Percentiles rank a stretch among this genome's conserved stretches.
Evolutionary conservation across 2,797 vertebrate species (phyloP).

Genomic region (Chloroceryle inda): DNA sequence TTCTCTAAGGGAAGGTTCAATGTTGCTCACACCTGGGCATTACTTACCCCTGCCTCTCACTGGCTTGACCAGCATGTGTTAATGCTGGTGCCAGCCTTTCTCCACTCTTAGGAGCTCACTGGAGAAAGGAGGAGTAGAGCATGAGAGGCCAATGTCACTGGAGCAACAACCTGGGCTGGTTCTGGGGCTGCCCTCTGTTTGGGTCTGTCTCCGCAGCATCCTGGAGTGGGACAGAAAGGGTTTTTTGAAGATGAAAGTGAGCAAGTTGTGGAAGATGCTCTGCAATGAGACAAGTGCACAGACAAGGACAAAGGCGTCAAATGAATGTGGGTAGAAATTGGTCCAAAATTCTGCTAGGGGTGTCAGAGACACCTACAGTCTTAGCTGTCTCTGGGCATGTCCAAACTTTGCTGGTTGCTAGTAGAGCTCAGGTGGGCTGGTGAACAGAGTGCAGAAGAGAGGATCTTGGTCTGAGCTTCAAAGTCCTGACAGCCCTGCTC

Average conservation of each 20-base stretch:
- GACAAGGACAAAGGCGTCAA: neutral
- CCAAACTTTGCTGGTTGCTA: neutral
- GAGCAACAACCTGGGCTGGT: neutral
- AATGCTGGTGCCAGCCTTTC: neutral
- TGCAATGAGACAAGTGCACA: neutral
- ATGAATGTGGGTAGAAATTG: neutral
- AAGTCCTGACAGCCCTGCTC: neutral
- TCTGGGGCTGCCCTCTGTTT: neutral
- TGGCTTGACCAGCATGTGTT: accelerated
- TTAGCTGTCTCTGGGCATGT: neutral
- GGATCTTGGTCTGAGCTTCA: neutral
- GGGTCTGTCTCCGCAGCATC: neutral
- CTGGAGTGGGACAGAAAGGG: neutral
- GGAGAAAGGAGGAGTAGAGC: neutral
- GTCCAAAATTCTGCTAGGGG: neutral
- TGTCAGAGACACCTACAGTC: neutral
- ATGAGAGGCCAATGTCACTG: neutral
- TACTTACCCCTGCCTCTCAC: neutral
- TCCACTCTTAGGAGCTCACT: neutral
- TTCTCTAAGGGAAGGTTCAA: neutral
- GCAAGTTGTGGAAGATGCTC: neutral
- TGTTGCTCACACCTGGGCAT: neutral
- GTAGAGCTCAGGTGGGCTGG: neutral
- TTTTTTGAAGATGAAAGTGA: neutral
- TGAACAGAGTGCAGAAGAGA: neutral